Evolutionary conservation across 2,113 vertebrate genomes (phyloP).

Genomic region (Prinia subflava): DNA sequence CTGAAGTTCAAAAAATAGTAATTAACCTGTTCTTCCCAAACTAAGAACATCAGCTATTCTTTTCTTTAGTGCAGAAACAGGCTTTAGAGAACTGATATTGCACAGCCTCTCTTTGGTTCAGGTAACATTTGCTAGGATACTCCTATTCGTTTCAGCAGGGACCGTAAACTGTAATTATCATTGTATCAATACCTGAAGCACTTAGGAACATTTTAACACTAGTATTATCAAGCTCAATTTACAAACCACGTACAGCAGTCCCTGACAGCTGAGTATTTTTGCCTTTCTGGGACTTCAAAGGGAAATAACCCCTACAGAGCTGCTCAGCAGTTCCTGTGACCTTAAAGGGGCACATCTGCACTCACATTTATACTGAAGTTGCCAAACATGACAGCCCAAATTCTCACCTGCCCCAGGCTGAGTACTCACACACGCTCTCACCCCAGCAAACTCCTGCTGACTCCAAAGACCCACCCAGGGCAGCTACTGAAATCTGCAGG

Average conservation of each 20-base stretch:
- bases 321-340: neutral
- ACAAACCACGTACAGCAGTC: fast-evolving
- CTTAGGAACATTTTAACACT: neutral
- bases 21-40: neutral
- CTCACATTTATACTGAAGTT: neutral
- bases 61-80: neutral
- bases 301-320: neutral
- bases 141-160: neutral
- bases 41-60: neutral
- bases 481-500: neutral
- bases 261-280: neutral
- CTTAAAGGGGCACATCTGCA: neutral
- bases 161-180: neutral
- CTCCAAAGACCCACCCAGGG: neutral
- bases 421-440: neutral
- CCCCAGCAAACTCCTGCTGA: neutral
- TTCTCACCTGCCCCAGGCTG: neutral
- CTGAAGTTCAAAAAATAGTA: neutral
- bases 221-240: neutral
- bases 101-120: neutral
- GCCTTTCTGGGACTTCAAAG: neutral
- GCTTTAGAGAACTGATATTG: neutral
- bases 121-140: neutral
- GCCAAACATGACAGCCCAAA: neutral
- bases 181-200: neutral